phyloP scores from a whole-genome alignment of 2,797 vertebrate genomes.

The Phrynocephalus forsythii region DNA sequence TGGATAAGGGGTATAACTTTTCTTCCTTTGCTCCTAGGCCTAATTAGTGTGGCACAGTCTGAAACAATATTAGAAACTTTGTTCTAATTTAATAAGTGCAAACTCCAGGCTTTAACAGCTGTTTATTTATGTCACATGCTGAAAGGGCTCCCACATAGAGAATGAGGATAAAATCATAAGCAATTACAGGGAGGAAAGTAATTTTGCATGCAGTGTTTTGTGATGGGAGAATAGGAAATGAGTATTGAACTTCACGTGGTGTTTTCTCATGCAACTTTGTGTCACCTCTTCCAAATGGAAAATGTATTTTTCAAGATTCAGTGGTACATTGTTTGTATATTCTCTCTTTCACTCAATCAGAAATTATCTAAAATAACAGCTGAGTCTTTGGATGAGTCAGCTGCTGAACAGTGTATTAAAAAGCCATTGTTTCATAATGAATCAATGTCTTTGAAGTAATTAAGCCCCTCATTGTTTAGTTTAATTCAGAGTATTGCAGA shows the following conservation, averaged over 20 bases:
- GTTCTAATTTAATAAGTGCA: conserved; percentile 60
- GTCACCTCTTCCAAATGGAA: conserved; percentile 49
- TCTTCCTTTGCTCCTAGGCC: conserved; percentile 49
- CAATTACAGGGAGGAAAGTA: conserved; percentile 31
- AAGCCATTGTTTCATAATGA: conserved; percentile 59
- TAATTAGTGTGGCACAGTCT: conserved; percentile 60
- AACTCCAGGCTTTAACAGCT: conserved; percentile 46
- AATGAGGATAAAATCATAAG: conserved; percentile 44
- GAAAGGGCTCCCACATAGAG: conserved; percentile 43
- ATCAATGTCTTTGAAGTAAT: conserved; percentile 66
- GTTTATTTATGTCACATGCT: conserved; percentile 51
- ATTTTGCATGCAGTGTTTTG: background rate
- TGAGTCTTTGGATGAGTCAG: conserved; percentile 58
- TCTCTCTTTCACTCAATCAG: conserved; percentile 29
- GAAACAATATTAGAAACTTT: conserved; percentile 56
- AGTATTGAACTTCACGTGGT: conserved; percentile 44
- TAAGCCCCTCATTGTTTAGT: conserved; percentile 63
- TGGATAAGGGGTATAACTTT: conserved; percentile 47
- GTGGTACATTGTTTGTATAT: conserved; percentile 43
- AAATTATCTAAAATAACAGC: conserved; percentile 41
- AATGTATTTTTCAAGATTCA: conserved; percentile 45
- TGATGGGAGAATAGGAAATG: conserved; percentile 49
- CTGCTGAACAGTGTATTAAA: conserved; percentile 58
- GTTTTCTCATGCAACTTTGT: conserved; percentile 37
- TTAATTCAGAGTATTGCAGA: conserved; percentile 60